Evolutionary conservation across 2,797 vertebrate genomes (phyloP).

Genomic region (Glossophaga mutica): DNA sequence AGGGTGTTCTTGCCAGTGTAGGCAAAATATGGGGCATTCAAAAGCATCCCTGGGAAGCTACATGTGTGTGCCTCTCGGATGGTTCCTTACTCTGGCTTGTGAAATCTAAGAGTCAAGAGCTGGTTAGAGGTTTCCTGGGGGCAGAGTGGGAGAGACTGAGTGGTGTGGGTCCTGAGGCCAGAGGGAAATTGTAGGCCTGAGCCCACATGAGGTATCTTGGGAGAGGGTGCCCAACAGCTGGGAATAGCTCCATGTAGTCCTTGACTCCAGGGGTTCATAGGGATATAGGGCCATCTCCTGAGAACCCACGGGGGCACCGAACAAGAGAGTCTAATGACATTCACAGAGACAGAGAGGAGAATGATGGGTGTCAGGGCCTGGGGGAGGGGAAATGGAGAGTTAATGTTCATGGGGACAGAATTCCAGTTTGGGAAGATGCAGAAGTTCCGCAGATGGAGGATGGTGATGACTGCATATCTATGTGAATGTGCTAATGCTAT

Average conservation of each 20-base stretch:
- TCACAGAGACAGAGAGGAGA: background rate
- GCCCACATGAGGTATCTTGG: fast-evolving
- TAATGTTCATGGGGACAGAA: background rate
- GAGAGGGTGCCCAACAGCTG: background rate
- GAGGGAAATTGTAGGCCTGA: background rate
- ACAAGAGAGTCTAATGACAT: background rate
- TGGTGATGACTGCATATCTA: background rate
- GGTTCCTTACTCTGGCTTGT: background rate
- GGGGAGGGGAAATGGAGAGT: fast-evolving
- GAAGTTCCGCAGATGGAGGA: background rate
- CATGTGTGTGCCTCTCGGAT: too few relatives aligned
- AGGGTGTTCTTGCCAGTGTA: fast-evolving
- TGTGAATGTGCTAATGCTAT: background rate
- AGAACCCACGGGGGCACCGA: background rate
- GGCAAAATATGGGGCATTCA: background rate
- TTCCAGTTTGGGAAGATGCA: background rate
- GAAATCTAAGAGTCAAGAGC: background rate
- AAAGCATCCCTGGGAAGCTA: background rate
- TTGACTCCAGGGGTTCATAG: background rate
- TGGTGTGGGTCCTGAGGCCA: fast-evolving
- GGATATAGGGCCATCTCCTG: background rate
- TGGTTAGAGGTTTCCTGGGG: background rate
- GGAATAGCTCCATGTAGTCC: too few relatives aligned
- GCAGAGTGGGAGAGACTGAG: background rate
- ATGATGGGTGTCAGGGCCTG: background rate